Evolutionary conservation across 2,113 vertebrate genomes (phyloP).

Genomic region (Megaceryle torquata): DNA sequence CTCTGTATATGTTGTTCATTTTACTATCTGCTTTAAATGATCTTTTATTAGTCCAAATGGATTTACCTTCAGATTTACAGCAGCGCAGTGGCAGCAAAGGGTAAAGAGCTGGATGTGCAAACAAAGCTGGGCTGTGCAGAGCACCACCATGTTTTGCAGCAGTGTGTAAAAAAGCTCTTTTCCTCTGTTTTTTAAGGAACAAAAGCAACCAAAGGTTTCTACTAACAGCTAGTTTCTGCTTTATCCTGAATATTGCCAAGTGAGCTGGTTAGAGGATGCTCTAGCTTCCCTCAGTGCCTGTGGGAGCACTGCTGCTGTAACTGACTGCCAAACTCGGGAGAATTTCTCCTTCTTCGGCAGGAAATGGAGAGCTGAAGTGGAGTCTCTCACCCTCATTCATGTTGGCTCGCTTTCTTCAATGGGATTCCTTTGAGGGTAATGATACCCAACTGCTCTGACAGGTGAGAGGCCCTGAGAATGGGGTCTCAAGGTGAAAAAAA

Average conservation of each 20-base stretch:
- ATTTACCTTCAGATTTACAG: conserved; percentile 1
- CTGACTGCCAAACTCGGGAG: neutral
- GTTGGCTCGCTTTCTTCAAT: neutral
- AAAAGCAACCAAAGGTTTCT: neutral
- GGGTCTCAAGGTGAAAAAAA: neutral
- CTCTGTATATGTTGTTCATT: conserved; percentile 63
- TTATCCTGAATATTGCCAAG: neutral
- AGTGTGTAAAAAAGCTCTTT: neutral
- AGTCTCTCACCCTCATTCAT: neutral
- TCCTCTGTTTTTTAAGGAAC: neutral
- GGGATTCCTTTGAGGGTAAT: neutral
- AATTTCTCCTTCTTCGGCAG: neutral
- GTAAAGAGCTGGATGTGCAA: neutral
- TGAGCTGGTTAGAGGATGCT: neutral
- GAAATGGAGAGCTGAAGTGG: neutral
- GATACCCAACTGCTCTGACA: neutral
- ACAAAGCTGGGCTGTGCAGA: neutral
- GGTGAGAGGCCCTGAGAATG: neutral
- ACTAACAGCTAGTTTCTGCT: neutral
- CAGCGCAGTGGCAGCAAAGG: neutral
- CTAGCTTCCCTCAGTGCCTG: neutral
- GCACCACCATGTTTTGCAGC: neutral
- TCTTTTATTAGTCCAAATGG: conserved; percentile 47
- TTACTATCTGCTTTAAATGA: conserved; percentile 68
- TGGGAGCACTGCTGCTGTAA: neutral